Evolutionary conservation across 2,888 invertebrate species (phyloP), one percentile per base, ranked within the genome.

Genomic region (Melanostoma mellinum): DNA sequence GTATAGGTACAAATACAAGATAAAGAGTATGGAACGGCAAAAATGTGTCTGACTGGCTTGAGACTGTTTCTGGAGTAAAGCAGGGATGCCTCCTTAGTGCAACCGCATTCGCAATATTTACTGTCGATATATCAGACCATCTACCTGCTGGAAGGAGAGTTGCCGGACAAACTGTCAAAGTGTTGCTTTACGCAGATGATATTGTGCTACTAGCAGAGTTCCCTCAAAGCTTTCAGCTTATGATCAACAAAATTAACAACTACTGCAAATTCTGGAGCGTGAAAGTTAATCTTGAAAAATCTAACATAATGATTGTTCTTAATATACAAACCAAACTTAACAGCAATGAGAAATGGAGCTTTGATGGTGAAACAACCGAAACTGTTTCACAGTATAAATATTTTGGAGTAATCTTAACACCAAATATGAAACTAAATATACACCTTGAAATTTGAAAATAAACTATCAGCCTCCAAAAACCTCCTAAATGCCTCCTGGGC

Each of bases 191-290:
- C 8, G 50, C 50, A 5, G 50, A 52, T 32, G 50, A 52, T 32
- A 32, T 48, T 6, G 1, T 48, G 20, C 20, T 20, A 20, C 20
- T 20, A 20, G 20, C 1, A 20, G 20, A 20, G 20, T 20, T 20
- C 20, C 30, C 30, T 5, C 30, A 48, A 10, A 48, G 48, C 6
- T 30, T 48, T 0, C 48, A 48, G 30, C 20, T 52, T 6, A 52
- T 52, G 50, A 52, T 52, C 8, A 48, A 30, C 30, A 32, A 52
- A 33, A 32, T 33, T 3, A 52, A 4, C 6, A 9, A 52, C 3
- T 52, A 52, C n/a, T 48, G 46, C n/a, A 48, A 48, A 48, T 5
- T 48, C 3, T 10, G 46, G 46, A 48, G 20, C 6, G 32, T 52
- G 8, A 30, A 8, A 8, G 9, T 52, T 1, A 52, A 52, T 9